Percentiles rank a stretch among this genome's conserved stretches.
These are phyloP conservation scores for Chlamydotis undulata DNA, from an alignment of 2,113 vertebrate species.

Conservation along the genomic window DNA sequence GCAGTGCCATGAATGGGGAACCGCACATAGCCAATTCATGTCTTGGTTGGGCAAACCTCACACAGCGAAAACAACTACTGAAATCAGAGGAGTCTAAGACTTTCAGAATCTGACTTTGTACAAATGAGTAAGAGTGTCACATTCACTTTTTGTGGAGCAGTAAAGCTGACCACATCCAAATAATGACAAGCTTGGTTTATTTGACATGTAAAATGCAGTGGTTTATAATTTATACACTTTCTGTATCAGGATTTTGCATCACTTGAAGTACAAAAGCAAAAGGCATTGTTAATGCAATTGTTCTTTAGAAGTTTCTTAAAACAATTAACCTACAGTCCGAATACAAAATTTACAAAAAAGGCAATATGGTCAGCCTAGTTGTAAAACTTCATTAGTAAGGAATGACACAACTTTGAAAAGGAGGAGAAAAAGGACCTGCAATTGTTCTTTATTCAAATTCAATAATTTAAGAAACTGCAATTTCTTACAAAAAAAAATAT, in stretches of 20 bases:
- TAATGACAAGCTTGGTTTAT: not conserved
- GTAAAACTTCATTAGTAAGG: not conserved
- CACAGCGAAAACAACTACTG: not conserved
- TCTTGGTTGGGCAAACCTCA: not conserved
- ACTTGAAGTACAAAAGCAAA: not conserved
- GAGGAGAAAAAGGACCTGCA: not conserved
- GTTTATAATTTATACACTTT: not conserved
- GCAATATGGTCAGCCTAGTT: accelerated
- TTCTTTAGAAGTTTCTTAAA: not conserved
- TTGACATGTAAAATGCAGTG: not conserved
- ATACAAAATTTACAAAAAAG: not conserved
- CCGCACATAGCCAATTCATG: not conserved
- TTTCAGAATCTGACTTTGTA: not conserved
- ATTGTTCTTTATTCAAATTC: not conserved
- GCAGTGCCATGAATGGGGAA: not conserved
- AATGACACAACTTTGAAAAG: not conserved
- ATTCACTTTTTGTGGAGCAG: not conserved
- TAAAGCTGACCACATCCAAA: not conserved
- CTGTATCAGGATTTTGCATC: not conserved
- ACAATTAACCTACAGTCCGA: not conserved
- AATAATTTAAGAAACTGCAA: not conserved
- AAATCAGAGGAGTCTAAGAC: not conserved
- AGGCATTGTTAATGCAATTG: not conserved
- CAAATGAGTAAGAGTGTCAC: not conserved
- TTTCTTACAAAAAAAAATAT: not conserved